Conservation (phyloP, 1,140 invertebrate genomes). For the Drosophila nebulosa region DNA sequence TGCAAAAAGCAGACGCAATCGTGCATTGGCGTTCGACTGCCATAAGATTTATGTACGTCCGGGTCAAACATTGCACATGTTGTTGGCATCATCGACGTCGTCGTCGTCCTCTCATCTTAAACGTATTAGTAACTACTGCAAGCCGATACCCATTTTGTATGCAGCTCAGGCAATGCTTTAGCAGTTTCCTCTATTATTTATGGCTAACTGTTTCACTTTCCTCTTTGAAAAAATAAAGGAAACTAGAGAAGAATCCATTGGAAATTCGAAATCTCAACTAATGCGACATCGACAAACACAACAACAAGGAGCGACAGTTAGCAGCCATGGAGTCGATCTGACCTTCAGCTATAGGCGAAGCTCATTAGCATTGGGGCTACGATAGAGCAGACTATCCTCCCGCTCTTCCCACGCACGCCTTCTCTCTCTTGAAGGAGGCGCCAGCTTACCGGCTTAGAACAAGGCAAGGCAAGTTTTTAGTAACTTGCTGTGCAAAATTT, state of each 20-base stretch:
- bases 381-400: background rate
- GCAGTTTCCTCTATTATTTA: conserved; percentile 77
- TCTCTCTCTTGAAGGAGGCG: background rate
- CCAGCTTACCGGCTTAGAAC: conserved; percentile 66
- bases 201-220: conserved; percentile 58
- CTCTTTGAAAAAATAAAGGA: conserved; percentile 18
- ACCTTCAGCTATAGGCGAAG: conserved; percentile 50
- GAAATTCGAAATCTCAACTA: conserved; percentile 71
- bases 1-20: conserved; percentile 48
- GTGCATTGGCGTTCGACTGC: conserved; percentile 63
- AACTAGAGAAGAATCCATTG: conserved; percentile 34
- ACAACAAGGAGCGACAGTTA: conserved; percentile 19
- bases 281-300: conserved; percentile 68
- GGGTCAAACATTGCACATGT: conserved; percentile 72
- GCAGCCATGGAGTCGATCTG: conserved; percentile 17
- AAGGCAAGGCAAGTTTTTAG: conserved; percentile 59
- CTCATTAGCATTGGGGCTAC: conserved; percentile 56
- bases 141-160: conserved; percentile 62
- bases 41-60: conserved; percentile 68
- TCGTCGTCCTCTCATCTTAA: conserved; percentile 75
- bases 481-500: conserved; percentile 68
- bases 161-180: conserved; percentile 69
- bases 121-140: conserved; percentile 66
- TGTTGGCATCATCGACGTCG: conserved; percentile 37
- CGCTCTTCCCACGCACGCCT: too few relatives aligned